Percentiles rank a stretch among this genome's conserved stretches.
These are phyloP conservation scores for Lophotis ruficrista DNA, from an alignment of 2,113 vertebrate genomes.

Conservation along the genomic window DNA sequence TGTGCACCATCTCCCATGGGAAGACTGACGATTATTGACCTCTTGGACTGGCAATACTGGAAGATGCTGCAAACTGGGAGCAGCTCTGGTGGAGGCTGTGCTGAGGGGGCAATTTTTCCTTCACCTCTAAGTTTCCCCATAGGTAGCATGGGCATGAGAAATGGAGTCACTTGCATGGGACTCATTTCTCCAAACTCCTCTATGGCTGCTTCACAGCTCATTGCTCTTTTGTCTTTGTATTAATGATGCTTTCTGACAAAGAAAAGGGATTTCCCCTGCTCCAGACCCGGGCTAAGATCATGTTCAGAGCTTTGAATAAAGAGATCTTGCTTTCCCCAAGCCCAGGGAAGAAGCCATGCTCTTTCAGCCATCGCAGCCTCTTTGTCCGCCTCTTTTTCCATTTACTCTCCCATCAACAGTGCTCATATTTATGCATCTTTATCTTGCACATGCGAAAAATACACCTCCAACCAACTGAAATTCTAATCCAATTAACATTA, in stretches of 20 bases:
- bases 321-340: not conserved
- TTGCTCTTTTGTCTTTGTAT: not conserved
- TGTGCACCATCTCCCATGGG: rapidly evolving
- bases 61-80: not conserved
- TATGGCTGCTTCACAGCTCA: not conserved
- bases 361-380: rapidly evolving
- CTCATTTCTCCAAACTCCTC: not conserved
- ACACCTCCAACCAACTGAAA: not conserved
- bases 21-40: not conserved
- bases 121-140: not conserved
- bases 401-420: not conserved
- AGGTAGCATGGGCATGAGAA: not conserved
- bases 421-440: not conserved
- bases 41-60: not conserved
- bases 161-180: not conserved
- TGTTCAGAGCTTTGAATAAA: not conserved
- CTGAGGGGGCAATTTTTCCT: not conserved
- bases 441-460: not conserved
- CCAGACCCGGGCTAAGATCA: not conserved
- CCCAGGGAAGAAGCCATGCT: not conserved
- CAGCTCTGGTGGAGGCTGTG: not conserved
- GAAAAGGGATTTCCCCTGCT: not conserved
- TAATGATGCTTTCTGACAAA: not conserved
- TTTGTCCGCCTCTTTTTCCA: not conserved
- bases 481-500: constrained; percentile 39